A percentile compares a stretch with the other conserved stretches of the same genome.
Evolutionary conservation across 2,888 invertebrate species (phyloP).

Genomic region (Sesamia inferens): DNA sequence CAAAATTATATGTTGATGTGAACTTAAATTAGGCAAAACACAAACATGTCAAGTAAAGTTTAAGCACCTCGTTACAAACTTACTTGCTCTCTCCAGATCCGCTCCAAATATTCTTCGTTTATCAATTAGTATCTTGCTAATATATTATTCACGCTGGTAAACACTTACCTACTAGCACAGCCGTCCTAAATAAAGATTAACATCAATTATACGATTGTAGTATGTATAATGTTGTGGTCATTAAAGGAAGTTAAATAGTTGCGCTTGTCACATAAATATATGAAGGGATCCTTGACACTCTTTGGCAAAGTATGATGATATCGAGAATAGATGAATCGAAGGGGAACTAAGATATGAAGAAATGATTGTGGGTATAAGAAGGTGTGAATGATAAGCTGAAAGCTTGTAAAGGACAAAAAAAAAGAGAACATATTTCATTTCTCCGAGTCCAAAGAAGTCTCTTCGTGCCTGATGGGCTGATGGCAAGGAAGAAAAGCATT

Average conservation of each 20-base stretch:
- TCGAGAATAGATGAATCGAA: background rate
- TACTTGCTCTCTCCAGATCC: conserved; percentile 21
- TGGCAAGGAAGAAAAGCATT: too few species aligned
- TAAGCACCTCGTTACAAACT: conserved; percentile 22
- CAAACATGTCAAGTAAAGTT: conserved; percentile 23
- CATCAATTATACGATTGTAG: background rate
- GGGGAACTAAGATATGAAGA: background rate
- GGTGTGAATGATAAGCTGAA: background rate
- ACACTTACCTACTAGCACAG: conserved; percentile 15
- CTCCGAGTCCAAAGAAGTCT: too few species aligned
- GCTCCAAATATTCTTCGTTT: conserved; percentile 16
- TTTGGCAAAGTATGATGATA: background rate
- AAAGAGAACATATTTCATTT: background rate
- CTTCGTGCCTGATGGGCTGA: too few species aligned
- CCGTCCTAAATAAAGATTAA: conserved; percentile 22
- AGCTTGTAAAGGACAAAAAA: background rate
- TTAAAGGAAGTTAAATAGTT: background rate
- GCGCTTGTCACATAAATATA: background rate
- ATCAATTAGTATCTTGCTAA: conserved; percentile 36
- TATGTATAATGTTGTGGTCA: background rate
- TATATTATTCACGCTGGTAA: conserved; percentile 42
- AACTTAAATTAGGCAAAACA: conserved; percentile 16
- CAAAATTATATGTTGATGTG: conserved; percentile 20
- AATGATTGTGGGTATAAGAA: background rate
- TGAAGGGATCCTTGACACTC: background rate